Evolutionary conservation across 2,888 invertebrate species (phyloP), one percentile per base, ranked within the genome.

Genomic region (Digitonthophagus gazella): DNA sequence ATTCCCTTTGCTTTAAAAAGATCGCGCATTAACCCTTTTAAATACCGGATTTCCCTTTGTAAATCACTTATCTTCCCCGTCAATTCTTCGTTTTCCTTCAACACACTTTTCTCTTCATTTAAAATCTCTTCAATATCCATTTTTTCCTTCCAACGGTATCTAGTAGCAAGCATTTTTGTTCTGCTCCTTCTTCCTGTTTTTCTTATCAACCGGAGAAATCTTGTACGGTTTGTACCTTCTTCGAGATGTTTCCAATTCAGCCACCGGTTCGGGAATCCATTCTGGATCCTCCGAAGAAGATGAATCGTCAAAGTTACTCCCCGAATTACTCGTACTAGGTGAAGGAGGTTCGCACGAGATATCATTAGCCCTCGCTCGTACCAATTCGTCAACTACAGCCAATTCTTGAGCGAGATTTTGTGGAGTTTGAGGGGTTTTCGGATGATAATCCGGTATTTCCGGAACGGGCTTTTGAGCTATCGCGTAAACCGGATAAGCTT

Each of bases 101-200:
- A 83, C 73, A 95, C 84, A 68, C 84, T 83, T 72, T 89, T 89
- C 82, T 95, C 95, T 82, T 93, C 92, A 74, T 84, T 85, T 57
- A 92, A 84, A 74, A 94, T 90, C 67, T 88, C 89, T 78, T 92
- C 92, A 77, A 93, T 88, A 84, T 96, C 95, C 28, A 91, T 89
- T 82, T 95, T 95, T 85, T 95, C 95, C 83, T 95, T 96, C 83
- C 92, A 89, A 65, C 96, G 90, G 82, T 96, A 96, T 70, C 95
- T 90, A 55, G 95, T 95, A 11, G 96, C 96, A 1, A n/a, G 95
- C 95, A 81, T 93, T 95, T 81, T 95, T 95, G 82, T 96, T 96
- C 82, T 96, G 95, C 81, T 95, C 95, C 85, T 95, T 95, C 84
- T 96, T 96, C 71, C 95, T 90, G 15, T 89, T 90, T 78, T 91